Percentiles rank a stretch among this genome's conserved stretches.
Conservation (phyloP, 2,113 vertebrate species). For the Cinclus mexicanus region DNA sequence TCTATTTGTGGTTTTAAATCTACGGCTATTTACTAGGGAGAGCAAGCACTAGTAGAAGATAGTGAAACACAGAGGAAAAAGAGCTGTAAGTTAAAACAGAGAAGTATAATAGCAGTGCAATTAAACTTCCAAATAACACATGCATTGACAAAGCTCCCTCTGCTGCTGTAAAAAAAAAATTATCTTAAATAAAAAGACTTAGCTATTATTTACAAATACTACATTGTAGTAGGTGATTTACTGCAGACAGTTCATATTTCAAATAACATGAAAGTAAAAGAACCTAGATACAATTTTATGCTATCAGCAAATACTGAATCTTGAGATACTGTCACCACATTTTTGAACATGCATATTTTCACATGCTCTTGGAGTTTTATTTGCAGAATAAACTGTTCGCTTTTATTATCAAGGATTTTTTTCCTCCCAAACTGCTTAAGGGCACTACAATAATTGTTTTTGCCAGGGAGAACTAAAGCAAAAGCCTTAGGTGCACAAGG, state of each 20-base stretch:
- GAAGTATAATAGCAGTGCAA: not conserved
- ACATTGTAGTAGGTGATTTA: not conserved
- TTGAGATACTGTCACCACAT: fast-evolving
- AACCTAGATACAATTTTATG: not conserved
- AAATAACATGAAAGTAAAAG: not conserved
- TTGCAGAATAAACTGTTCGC: not conserved
- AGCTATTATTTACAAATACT: not conserved
- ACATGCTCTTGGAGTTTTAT: not conserved
- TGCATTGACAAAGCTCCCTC: not conserved
- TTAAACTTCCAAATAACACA: not conserved
- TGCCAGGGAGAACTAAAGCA: not conserved
- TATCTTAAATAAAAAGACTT: not conserved
- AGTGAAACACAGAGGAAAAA: not conserved
- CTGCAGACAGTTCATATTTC: not conserved
- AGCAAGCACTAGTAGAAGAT: not conserved
- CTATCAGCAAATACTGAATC: not conserved
- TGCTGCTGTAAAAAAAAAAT: not conserved
- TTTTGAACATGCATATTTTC: not conserved
- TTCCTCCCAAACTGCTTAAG: not conserved
- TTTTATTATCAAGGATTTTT: not conserved
- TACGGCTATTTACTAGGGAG: not conserved
- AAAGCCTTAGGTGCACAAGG: not conserved
- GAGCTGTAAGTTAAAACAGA: not conserved
- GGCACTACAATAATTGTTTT: not conserved
- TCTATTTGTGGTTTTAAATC: not conserved